Base-by-base conservation (phyloP, 1,140 invertebrate genomes). In the Drosophila aff. region DNA sequence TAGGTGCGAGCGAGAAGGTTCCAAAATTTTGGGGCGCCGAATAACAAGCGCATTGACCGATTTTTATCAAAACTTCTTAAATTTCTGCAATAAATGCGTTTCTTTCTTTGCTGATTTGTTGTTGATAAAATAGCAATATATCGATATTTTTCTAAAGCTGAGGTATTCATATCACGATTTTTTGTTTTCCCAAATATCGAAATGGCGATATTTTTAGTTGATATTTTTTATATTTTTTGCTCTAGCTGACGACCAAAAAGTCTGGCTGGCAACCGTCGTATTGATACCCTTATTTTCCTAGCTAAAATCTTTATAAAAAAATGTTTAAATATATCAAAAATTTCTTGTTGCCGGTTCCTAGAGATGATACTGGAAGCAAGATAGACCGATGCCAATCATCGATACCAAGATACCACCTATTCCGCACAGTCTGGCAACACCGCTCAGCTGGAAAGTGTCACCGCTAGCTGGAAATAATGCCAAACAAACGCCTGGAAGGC, bases 21-120 rank as follows among this genome's bases (percentile, higher is more conserved):
- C 21, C 53, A 47, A 53, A 83, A 33, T 18, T 59, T 53, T 31
- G 67, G 72, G 13, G 33, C 44, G 31, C 65, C 59, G 13, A 68
- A 31, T 50, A 87, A 52, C 53, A 81, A 68, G 61, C 81, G 85
- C 84, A 87, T 87, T 11, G 60, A 84, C 43, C 33, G 3, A 13
- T 46, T 65, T 26, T 21, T 5, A 33, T 55, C 10, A 11, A 2
- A 44, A 58, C 55, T 53, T 33, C 8, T 33, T 18, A 43, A 55
- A 21, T 49, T 11, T 53, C 44, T 60, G 55, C 64, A n/a, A 15
- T 38, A 67, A 66, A 28, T 31, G 38, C 10, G 10, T 38, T 64
- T 62, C 7, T 15, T 46, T 16, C 16, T 23, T 60, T 62, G 44
- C n/a, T 46, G 36, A 23, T 31, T 77, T 43, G 55, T 77, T 69